Evolutionary conservation across 2,888 invertebrate genomes (phyloP).

Genomic region (Drosophila kuntzei): DNA sequence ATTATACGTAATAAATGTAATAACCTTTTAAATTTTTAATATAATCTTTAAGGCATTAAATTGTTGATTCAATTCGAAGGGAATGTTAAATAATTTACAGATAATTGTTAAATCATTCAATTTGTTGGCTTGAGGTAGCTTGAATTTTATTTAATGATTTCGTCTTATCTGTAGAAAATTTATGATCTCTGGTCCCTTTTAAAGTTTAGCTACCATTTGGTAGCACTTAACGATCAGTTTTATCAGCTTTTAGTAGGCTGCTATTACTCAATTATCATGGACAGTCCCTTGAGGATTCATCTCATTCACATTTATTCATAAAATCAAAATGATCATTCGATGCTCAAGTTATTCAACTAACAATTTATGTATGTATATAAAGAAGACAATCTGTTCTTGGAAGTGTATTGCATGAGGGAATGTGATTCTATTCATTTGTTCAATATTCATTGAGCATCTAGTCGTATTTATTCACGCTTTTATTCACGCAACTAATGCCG

Average conservation of each 20-base stretch:
- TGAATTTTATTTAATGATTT: not conserved
- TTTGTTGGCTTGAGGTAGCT: not conserved
- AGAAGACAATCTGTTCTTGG: not conserved
- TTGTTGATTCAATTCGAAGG: not conserved
- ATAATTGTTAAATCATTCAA: not conserved
- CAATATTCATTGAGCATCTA: conserved; percentile 6
- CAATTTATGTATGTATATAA: not conserved
- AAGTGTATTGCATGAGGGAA: conserved; percentile 5
- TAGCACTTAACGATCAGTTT: conserved; percentile 9
- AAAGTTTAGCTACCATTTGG: not conserved
- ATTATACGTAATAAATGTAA: too few relatives aligned
- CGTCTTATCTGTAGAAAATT: conserved; percentile 4
- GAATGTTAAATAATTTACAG: not conserved
- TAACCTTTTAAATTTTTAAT: too few relatives aligned
- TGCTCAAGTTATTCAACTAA: not conserved
- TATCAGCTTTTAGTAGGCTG: conserved; percentile 12
- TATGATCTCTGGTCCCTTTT: conserved; percentile 3
- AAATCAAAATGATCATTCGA: not conserved
- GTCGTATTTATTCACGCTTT: conserved; percentile 5
- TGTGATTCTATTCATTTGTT: not conserved
- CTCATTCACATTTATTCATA: not conserved
- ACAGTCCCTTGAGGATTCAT: not conserved
- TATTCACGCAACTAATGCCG: conserved; percentile 11
- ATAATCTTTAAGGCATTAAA: not conserved
- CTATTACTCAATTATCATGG: conserved; percentile 8